Base-by-base conservation (phyloP, 2,113 vertebrate genomes). In the Cavia porcellus region DNA sequence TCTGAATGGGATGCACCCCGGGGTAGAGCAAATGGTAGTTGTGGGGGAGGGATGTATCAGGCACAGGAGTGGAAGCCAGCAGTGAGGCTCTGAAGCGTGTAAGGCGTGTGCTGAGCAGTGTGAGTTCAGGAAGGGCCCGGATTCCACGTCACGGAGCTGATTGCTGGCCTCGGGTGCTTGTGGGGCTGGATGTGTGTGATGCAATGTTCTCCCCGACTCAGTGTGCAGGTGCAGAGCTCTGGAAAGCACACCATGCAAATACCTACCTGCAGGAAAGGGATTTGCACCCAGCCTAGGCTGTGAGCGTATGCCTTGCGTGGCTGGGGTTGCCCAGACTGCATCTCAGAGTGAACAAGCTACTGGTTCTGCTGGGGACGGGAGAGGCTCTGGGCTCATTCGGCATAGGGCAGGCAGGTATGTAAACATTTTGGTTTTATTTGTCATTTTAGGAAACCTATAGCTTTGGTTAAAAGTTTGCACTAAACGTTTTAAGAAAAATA, bases 191-290 rank as follows among this genome's bases (percentile, higher is more conserved):
- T 77, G 7, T 82, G 88, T 92, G 82, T 2, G 25, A 59, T 19
- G 85, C 38, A 83, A 86, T 24, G 32, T 86, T 81, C 50, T 86
- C 17, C n/a, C 50, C 1, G 35, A 82, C 91, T 85, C 19, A 17
- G 59, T 52, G 59, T 83, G 52, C 35, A 82, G 38, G 57, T 74
- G 83, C 42, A 83, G 2, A 96, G 70, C 61, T 91, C 83, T 95
- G 97, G 96, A 97, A 96, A 94, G 96, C 81, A 55, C 5, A 28
- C 52, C 5, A 50, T 95, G 72, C 96, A 96, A 95, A 96, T 82
- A 77, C 45, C 17, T 82, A 87, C 97, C 77, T 95, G 96, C 79
- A 59, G 89, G 3, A 19, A 57, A 75, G 85, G 70, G 59, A 74
- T 82, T 24, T 47, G 55, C 8, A n/a, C 66, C 89, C 86, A 62